Evolutionary conservation across 2,888 invertebrate species (phyloP).

Genomic region (Cheilosia scutellata): DNA sequence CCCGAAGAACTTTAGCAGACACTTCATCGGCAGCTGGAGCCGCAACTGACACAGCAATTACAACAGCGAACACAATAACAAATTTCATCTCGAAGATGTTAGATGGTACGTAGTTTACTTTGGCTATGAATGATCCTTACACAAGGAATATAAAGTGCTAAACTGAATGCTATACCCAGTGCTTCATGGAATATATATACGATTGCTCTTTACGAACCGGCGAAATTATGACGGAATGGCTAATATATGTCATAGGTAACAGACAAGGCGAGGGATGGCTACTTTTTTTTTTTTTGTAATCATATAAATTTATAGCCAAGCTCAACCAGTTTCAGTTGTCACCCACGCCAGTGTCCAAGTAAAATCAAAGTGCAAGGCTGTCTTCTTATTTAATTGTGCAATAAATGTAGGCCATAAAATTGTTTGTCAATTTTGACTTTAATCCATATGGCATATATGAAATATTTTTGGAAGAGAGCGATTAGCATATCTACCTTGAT

Average conservation of each 20-base stretch:
- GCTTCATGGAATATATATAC: slow-evolving; percentile 59
- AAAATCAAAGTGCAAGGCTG: background rate
- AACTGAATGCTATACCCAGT: slow-evolving; percentile 50
- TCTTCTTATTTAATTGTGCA: slow-evolving; percentile 37
- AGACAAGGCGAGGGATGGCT: slow-evolving; percentile 18
- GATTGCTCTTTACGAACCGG: background rate
- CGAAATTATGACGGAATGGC: background rate
- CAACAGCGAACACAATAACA: slow-evolving; percentile 81
- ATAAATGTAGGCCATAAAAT: slow-evolving; percentile 44
- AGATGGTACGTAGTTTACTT: too few species aligned
- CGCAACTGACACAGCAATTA: slow-evolving; percentile 81
- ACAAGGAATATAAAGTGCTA: slow-evolving; percentile 43
- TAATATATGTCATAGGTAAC: background rate
- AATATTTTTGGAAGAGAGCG: background rate
- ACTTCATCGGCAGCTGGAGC: slow-evolving; percentile 77
- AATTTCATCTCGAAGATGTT: slow-evolving; percentile 78
- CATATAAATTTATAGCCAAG: slow-evolving; percentile 30
- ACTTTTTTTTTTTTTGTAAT: slow-evolving; percentile 7
- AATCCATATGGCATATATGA: background rate
- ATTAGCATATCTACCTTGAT: background rate
- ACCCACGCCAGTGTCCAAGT: slow-evolving; percentile 17
- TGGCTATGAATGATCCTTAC: slow-evolving; percentile 36
- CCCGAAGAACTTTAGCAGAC: slow-evolving; percentile 79
- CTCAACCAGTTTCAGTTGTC: slow-evolving; percentile 37
- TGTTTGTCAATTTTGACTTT: slow-evolving; percentile 6